Base-by-base conservation (phyloP, 2,113 vertebrate species). In the Gasterosteus nipponicus region DNA sequence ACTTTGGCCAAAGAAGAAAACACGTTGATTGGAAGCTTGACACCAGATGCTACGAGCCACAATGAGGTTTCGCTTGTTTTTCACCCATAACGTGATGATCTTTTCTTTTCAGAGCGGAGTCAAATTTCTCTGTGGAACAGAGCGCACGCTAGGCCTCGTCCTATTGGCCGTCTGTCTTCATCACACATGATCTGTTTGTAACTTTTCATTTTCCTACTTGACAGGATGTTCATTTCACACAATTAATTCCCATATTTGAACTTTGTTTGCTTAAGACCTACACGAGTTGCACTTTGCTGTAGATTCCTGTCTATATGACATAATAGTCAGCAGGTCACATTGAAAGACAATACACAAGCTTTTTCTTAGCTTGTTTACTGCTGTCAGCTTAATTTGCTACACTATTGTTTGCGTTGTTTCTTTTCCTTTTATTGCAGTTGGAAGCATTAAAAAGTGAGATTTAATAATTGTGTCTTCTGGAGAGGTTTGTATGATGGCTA, bases 81-180 rank as follows among this genome's bases (percentile, higher is more conserved):
- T 61, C 1, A 58, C 11, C 19, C 1, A 16, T 76, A 0, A 6
- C 76, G 1, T 61, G n/a, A 73, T 66, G 29, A 10, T 81, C 31
- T 78, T 81, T 29, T 79, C 53, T 87, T 68, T 60, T 18, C 88
- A 95, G 94, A 46, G 80, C 3, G 5, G 92, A 93, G 70, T 90
- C 93, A 10, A 87, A 86, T 86, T 93, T 95, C 87, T 81, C 57
- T 44, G 68, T 93, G 87, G 93, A 94, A 26, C 91, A 92, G 68
- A 84, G 68, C 61, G 87, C 79, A 91, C n/a, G 1, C 11, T 26
- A 68, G 42, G 51, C 38, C 72, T 49, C 7, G 11, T 54, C 38
- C 14, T 57, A 54, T 51, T 39, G 22, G 42, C 31, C 39, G 0
- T 39, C 5, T 39, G n/a, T 57, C 35, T 44, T 14, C 0, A 39